These are phyloP conservation scores for Octonoba sinensis DNA, from an alignment of 2,888 invertebrate species.

Conservation along the genomic window DNA sequence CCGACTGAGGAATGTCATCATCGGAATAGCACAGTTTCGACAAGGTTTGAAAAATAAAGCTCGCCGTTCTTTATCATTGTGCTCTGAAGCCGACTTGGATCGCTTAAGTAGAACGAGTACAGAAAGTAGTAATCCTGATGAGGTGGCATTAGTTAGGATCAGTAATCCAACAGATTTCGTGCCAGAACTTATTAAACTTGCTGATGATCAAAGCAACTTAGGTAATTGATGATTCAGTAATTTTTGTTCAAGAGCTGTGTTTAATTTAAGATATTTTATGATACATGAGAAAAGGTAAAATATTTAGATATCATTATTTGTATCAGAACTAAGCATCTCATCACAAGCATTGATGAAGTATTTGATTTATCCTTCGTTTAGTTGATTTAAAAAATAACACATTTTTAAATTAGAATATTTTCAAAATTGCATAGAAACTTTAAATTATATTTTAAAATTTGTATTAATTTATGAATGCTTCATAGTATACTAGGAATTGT, in stretches of 20 bases:
- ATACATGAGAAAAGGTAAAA: too few species aligned
- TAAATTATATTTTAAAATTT: too few species aligned
- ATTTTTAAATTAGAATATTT: too few species aligned
- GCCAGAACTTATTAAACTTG: slow-evolving; percentile 49
- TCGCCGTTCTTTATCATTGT: slow-evolving; percentile 69
- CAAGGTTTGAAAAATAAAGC: slow-evolving; percentile 76
- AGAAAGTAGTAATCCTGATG: slow-evolving; percentile 67
- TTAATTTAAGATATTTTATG: too few species aligned
- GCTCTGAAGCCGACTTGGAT: slow-evolving; percentile 68
- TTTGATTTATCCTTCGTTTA: too few species aligned
- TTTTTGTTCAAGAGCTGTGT: too few species aligned
- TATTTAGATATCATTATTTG: neutral
- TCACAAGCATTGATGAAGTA: too few species aligned
- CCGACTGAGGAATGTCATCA: slow-evolving; percentile 90
- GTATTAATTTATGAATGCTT: too few species aligned
- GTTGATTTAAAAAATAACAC: too few species aligned
- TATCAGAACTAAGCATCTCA: neutral
- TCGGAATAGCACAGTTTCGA: slow-evolving; percentile 90
- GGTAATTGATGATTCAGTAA: slow-evolving; percentile 61
- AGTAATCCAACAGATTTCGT: slow-evolving; percentile 59
- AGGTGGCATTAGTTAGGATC: slow-evolving; percentile 54
- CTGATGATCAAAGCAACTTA: slow-evolving; percentile 67
- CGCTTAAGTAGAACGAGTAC: slow-evolving; percentile 68
- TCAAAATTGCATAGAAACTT: too few species aligned
- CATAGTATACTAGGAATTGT: too few species aligned